Evolutionary conservation across 2,113 vertebrate species (phyloP).

Genomic region (Jacana jacana): DNA sequence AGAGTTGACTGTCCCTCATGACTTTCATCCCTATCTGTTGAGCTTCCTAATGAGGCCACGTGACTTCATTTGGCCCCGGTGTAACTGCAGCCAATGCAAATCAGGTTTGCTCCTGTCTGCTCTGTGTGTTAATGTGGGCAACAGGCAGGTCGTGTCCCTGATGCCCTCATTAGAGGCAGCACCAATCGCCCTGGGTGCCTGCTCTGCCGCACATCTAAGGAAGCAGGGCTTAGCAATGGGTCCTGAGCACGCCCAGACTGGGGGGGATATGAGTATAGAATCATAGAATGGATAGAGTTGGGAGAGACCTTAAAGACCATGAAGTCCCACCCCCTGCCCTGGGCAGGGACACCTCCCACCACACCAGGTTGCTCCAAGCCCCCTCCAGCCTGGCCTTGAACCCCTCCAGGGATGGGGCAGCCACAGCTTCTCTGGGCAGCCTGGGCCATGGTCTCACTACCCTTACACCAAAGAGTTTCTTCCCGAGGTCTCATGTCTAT

Average conservation of each 20-base stretch:
- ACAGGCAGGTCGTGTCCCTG: neutral
- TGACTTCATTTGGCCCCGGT: neutral
- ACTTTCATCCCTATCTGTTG: neutral
- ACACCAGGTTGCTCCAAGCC: too few species aligned
- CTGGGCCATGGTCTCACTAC: too few species aligned
- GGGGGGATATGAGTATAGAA: neutral
- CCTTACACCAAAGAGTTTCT: too few species aligned
- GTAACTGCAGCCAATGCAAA: neutral
- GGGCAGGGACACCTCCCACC: too few species aligned
- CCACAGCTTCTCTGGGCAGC: too few species aligned
- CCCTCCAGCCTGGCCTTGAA: too few species aligned
- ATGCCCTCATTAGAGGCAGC: neutral
- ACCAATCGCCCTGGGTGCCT: neutral
- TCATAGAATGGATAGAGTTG: too few species aligned
- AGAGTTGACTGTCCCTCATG: neutral
- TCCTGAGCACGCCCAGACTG: neutral
- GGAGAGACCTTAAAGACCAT: too few species aligned
- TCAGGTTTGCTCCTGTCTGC: neutral
- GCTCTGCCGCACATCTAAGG: neutral
- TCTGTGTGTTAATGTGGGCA: neutral
- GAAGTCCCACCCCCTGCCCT: too few species aligned
- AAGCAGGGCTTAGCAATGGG: neutral
- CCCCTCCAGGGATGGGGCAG: too few species aligned
- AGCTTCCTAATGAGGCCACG: neutral
- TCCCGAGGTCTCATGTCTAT: too few species aligned